Evolutionary conservation across 2,797 vertebrate species (phyloP).

Genomic region (Artibeus lituratus): DNA sequence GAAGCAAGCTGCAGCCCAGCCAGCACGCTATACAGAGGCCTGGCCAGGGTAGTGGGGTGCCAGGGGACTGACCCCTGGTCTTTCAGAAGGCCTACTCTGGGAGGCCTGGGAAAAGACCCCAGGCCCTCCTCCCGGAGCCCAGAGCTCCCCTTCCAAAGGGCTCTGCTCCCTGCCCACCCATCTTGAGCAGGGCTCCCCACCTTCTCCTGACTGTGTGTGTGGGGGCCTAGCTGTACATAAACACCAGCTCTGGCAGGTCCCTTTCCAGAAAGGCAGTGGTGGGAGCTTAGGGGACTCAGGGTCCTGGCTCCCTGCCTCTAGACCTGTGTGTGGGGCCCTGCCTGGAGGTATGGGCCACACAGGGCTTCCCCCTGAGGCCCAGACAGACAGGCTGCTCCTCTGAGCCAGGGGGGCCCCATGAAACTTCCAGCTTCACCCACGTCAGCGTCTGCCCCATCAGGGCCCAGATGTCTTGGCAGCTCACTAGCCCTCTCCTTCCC

Average conservation of each 20-base stretch:
- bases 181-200: not conserved
- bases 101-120: not conserved
- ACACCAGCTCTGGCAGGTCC: not conserved
- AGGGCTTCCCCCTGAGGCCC: not conserved
- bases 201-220: not conserved
- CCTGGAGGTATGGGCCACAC: not conserved
- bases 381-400: not conserved
- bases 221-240: not conserved
- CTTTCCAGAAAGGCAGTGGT: not conserved
- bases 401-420: not conserved
- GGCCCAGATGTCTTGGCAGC: not conserved
- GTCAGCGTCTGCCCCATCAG: not conserved
- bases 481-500: not conserved
- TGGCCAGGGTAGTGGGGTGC: too few species aligned
- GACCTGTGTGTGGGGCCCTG: not conserved
- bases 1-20: not conserved
- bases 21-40: not conserved
- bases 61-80: not conserved
- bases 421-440: not conserved
- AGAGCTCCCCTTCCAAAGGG: not conserved
- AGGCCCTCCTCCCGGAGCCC: not conserved
- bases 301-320: too few species aligned
- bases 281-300: not conserved
- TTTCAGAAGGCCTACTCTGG: not conserved
- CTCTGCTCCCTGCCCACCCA: not conserved